A percentile compares a stretch with the other conserved stretches of the same genome.
phyloP scores from a whole-genome alignment of 1,140 invertebrate species.

The Globodera rostochiensis region DNA sequence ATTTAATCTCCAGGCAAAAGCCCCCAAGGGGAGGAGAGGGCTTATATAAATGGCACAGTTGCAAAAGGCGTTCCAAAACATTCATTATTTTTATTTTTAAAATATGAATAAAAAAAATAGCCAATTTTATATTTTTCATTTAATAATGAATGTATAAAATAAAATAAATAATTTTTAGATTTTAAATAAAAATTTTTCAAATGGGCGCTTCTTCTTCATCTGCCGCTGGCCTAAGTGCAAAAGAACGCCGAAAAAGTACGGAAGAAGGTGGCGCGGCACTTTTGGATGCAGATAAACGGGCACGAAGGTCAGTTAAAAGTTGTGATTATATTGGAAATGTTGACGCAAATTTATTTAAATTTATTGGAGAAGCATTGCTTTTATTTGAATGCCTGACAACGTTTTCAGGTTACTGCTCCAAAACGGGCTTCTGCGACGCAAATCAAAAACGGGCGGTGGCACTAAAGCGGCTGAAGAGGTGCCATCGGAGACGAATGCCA shows the following conservation, averaged over 20 bases:
- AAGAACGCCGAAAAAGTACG: constrained; percentile 2
- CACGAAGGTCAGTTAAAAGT: background rate
- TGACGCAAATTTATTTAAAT: background rate
- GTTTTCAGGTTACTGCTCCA: background rate
- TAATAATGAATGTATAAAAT: background rate
- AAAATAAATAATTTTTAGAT: background rate
- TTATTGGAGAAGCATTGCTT: too few species aligned
- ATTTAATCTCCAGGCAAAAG: background rate
- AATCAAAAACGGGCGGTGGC: background rate
- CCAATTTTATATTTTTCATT: background rate
- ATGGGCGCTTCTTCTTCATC: constrained; percentile 28
- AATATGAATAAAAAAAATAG: too few species aligned
- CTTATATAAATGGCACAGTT: background rate
- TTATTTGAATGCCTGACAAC: too few species aligned
- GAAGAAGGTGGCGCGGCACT: background rate
- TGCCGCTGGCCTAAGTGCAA: background rate
- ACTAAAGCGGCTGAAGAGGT: background rate
- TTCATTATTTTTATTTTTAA: background rate
- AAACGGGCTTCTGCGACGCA: background rate
- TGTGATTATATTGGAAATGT: background rate
- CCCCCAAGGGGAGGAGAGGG: background rate
- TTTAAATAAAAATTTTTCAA: background rate
- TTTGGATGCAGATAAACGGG: background rate
- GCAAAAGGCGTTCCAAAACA: background rate
- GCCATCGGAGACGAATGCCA: background rate